Percentiles rank a stretch among this genome's conserved stretches.
Evolutionary conservation across 2,888 invertebrate genomes (phyloP).

Genomic region (Dasysyrphus albostriatus): DNA sequence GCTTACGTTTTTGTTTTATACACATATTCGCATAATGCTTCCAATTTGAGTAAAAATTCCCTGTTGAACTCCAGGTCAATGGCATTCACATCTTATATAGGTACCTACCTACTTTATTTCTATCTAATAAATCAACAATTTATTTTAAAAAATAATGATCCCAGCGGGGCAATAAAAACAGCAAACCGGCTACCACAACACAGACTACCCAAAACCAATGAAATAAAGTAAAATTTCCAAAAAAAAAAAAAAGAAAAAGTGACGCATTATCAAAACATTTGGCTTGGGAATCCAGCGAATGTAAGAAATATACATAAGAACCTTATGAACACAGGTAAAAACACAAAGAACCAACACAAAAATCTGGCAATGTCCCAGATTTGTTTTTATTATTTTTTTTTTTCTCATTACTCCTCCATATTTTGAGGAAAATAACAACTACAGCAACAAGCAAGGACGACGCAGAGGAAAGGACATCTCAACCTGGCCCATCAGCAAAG

Average conservation of each 20-base stretch:
- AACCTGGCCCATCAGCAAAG: background rate
- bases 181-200: background rate
- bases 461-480: background rate
- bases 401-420: background rate
- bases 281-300: background rate
- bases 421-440: slow-evolving; percentile 12
- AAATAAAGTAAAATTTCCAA: background rate
- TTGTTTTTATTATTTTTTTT: background rate
- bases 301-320: slow-evolving; percentile 2
- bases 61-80: no score
- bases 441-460: slow-evolving; percentile 47
- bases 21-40: no score
- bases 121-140: no score
- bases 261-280: slow-evolving; percentile 45
- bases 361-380: slow-evolving; percentile 69
- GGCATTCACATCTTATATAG: no score
- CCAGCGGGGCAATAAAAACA: background rate
- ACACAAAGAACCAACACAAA: slow-evolving; percentile 21
- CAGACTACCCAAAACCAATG: background rate
- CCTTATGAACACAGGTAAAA: slow-evolving; percentile 66
- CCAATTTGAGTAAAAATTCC: no score
- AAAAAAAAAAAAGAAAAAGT: slow-evolving; percentile 21
- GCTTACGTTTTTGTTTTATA: no score
- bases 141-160: background rate
- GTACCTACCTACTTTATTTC: no score